Conservation (phyloP, 2,113 vertebrate genomes). For the Tychaedon coryphoeus region DNA sequence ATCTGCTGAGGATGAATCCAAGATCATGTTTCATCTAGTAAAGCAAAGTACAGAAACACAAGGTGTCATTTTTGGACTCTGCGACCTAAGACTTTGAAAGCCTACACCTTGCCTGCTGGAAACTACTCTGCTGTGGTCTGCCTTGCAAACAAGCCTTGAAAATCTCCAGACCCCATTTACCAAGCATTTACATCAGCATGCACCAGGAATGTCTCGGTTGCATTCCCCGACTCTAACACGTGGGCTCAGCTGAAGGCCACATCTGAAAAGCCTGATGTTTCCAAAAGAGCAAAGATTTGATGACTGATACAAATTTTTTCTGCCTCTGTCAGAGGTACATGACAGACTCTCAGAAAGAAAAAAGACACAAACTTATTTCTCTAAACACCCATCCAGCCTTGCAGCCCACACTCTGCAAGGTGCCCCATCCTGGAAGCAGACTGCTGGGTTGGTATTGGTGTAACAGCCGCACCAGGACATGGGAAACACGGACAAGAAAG, state of each 20-base stretch:
- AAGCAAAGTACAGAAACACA: neutral
- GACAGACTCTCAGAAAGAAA: neutral
- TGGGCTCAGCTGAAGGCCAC: neutral
- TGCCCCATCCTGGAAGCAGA: neutral
- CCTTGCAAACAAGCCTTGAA: slow-evolving; percentile 8
- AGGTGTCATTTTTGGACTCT: slow-evolving; percentile 24
- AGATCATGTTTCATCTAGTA: slow-evolving; percentile 24
- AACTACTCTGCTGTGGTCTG: slow-evolving; percentile 4
- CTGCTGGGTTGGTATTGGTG: neutral
- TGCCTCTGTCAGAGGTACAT: neutral
- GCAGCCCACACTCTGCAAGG: neutral
- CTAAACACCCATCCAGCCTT: neutral
- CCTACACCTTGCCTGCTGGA: slow-evolving; percentile 3
- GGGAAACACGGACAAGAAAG: neutral
- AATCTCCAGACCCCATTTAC: neutral
- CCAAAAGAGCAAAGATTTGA: neutral
- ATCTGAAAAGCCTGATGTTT: neutral
- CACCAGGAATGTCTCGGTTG: neutral
- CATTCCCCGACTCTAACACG: neutral
- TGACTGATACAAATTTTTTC: neutral
- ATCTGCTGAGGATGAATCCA: slow-evolving; percentile 3
- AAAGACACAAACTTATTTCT: neutral
- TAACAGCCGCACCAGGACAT: neutral
- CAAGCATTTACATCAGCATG: neutral
- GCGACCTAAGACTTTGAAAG: neutral